Conservation (phyloP, 2,113 vertebrate species). For the Mormoops blainvillei region DNA sequence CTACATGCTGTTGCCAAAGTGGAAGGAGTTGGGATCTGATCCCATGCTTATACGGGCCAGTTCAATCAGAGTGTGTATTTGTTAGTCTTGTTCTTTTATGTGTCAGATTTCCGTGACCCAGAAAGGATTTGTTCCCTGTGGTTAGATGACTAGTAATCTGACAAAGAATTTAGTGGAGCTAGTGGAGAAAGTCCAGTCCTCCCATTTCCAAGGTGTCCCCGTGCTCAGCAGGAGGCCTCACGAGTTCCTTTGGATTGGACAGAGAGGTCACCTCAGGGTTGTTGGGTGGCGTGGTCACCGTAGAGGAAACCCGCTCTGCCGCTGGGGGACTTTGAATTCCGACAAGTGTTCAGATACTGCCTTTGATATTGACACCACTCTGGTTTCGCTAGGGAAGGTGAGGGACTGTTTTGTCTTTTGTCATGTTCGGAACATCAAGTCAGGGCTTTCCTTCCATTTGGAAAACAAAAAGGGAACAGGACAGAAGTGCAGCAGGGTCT, state of each 20-base stretch:
- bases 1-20: neutral
- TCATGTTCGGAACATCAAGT: constrained; percentile 20
- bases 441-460: constrained; percentile 2
- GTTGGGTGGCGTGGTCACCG: neutral
- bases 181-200: neutral
- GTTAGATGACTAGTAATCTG: constrained; percentile 3
- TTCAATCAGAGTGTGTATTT: neutral
- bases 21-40: neutral
- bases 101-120: constrained; percentile 59
- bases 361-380: constrained; percentile 15
- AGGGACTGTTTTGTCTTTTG: neutral
- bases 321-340: neutral
- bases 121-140: constrained; percentile 38
- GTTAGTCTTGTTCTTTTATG: neutral
- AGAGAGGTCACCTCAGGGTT: neutral
- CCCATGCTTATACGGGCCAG: neutral
- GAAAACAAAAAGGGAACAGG: neutral
- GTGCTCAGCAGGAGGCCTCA: neutral
- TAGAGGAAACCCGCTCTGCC: neutral
- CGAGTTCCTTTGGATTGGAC: neutral
- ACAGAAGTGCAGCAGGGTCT: neutral
- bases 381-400: neutral
- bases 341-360: neutral
- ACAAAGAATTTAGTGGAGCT: neutral
- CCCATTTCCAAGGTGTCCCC: neutral